Evolutionary conservation across 2,113 vertebrate species (phyloP).

Genomic region (western clawed frog (Xenopus tropicalis)): DNA sequence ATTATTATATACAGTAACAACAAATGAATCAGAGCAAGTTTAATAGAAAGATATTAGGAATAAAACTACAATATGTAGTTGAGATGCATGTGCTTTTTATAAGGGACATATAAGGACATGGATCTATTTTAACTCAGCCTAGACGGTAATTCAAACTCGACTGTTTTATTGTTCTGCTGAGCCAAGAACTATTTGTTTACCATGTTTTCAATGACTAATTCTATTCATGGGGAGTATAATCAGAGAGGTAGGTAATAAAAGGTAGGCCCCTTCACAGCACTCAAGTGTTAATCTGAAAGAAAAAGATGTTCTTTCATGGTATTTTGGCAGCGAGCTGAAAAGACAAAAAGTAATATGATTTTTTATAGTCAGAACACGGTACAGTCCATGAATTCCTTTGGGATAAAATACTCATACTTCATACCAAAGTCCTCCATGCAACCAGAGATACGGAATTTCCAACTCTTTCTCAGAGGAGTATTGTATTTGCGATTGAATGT

Average conservation of each 20-base stretch:
- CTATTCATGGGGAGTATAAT: conserved; percentile 26
- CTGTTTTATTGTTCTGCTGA: conserved; percentile 2
- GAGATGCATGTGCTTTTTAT: conserved; percentile 10
- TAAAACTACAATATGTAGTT: neutral
- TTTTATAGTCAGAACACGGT: too few relatives aligned
- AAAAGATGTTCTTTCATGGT: conserved; percentile 15
- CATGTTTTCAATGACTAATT: conserved; percentile 25
- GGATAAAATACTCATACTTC: too few relatives aligned
- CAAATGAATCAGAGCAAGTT: too few relatives aligned
- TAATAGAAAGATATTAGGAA: too few relatives aligned
- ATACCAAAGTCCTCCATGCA: too few relatives aligned
- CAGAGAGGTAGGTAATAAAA: conserved; percentile 5
- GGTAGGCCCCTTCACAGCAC: conserved; percentile 21
- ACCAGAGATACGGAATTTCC: too few relatives aligned
- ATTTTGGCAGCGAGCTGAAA: conserved; percentile 26
- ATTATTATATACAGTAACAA: too few relatives aligned
- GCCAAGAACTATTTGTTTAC: conserved; percentile 1
- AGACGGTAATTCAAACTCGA: conserved; percentile 20
- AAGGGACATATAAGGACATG: conserved; percentile 32
- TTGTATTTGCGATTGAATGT: too few relatives aligned
- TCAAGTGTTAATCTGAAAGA: conserved; percentile 15
- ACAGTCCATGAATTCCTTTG: too few relatives aligned
- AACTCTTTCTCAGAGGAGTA: too few relatives aligned
- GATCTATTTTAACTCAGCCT: neutral
- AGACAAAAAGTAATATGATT: conserved; percentile 18